Conservation (phyloP, 2,888 invertebrate species). For the Catocala fraxini region DNA sequence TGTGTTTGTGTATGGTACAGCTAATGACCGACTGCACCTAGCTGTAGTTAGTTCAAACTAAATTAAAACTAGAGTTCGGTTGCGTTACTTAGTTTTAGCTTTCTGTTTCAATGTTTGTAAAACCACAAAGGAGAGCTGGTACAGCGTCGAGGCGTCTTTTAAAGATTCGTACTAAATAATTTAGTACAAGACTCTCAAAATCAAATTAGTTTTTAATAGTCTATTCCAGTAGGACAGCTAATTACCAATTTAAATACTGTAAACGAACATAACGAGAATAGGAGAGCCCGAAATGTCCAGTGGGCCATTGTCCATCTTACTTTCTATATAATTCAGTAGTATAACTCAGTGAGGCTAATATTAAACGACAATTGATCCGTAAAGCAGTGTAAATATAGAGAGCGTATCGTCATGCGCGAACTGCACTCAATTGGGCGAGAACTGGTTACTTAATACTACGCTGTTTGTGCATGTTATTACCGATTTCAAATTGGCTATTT, state of each 20-base stretch:
- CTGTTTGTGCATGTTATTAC: constrained; percentile 11
- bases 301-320: constrained; percentile 4
- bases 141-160: too few relatives aligned
- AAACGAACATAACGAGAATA: constrained; percentile 4
- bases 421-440: constrained; percentile 43
- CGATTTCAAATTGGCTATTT: neutral
- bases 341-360: constrained; percentile 15
- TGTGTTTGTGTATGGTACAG: too few relatives aligned
- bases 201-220: too few relatives aligned
- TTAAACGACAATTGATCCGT: constrained; percentile 24
- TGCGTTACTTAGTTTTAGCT: too few relatives aligned
- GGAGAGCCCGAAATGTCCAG: neutral
- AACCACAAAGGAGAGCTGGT: too few relatives aligned
- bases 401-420: constrained; percentile 45
- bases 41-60: too few relatives aligned
- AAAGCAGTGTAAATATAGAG: constrained; percentile 43
- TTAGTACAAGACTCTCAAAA: too few relatives aligned
- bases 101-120: too few relatives aligned
- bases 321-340: constrained; percentile 13
- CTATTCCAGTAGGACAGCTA: too few relatives aligned
- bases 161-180: too few relatives aligned
- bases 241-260: neutral
- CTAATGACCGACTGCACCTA: too few relatives aligned
- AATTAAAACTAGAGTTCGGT: too few relatives aligned
- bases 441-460: constrained; percentile 37